phyloP scores from a whole-genome alignment of 2,888 invertebrate species.

The Allacma fusca region DNA sequence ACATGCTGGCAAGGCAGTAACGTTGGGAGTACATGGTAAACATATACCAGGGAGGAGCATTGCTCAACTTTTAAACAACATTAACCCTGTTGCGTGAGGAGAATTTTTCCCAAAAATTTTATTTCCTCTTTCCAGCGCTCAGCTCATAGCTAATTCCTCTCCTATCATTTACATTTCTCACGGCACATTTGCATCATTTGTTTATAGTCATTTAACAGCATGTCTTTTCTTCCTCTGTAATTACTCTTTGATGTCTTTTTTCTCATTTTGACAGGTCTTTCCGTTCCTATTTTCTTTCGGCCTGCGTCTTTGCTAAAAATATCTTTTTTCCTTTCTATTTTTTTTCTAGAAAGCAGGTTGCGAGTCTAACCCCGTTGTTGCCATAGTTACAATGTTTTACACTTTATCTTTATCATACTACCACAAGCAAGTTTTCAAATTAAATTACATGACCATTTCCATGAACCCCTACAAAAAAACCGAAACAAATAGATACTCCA shows the following conservation, averaged over 20 bases:
- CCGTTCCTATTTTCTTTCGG: neutral
- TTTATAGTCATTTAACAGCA: constrained; percentile 4
- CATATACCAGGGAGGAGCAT: neutral
- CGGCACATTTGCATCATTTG: constrained; percentile 3
- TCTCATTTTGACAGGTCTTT: constrained; percentile 17
- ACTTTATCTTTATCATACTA: too few relatives aligned
- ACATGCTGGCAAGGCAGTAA: neutral
- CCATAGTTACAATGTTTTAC: too few relatives aligned
- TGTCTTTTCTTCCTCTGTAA: constrained; percentile 8
- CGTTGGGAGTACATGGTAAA: neutral
- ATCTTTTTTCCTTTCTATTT: neutral
- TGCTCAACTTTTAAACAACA: neutral
- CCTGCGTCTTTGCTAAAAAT: neutral
- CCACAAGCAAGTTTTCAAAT: too few relatives aligned
- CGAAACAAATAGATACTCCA: too few relatives aligned
- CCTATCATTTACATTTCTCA: constrained; percentile 12
- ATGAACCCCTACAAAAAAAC: too few relatives aligned
- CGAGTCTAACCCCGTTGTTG: too few relatives aligned
- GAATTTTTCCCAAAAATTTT: neutral
- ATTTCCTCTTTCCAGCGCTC: neutral
- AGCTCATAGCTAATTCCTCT: neutral
- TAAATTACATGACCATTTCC: too few relatives aligned
- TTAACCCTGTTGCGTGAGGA: neutral
- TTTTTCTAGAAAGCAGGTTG: too few relatives aligned
- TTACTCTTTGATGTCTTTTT: constrained; percentile 22